Conservation (phyloP, 2,797 vertebrate genomes). For the Nothura maculosa region DNA sequence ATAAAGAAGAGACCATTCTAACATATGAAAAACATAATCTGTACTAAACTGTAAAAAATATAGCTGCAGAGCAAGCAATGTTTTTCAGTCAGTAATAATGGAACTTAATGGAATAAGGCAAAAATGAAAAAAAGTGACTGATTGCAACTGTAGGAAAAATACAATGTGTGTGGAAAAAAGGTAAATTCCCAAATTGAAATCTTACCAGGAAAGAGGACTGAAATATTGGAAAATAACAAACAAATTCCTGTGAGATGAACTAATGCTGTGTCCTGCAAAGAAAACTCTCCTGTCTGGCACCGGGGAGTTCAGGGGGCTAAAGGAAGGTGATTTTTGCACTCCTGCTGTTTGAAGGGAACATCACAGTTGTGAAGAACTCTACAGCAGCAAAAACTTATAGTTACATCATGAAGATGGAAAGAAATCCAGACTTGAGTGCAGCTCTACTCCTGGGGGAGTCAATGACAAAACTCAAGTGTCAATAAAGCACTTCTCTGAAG, state of each 20-base stretch:
- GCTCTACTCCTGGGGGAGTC: neutral
- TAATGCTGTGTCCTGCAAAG: conserved; percentile 2
- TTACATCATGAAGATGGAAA: neutral
- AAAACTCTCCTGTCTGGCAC: conserved; percentile 1
- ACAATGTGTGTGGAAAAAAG: neutral
- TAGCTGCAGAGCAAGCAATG: neutral
- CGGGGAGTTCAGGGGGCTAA: neutral
- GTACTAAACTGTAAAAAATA: neutral
- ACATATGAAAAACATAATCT: neutral
- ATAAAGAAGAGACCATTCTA: neutral
- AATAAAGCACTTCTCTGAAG: neutral
- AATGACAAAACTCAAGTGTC: neutral
- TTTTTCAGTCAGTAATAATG: neutral
- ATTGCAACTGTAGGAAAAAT: neutral
- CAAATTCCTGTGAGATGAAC: conserved; percentile 53
- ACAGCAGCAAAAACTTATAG: rapidly evolving
- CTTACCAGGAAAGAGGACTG: neutral
- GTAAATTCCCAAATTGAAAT: neutral
- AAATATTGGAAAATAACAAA: conserved; percentile 35
- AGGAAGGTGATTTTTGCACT: neutral
- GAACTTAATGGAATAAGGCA: neutral
- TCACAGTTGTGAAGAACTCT: neutral
- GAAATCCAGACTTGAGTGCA: neutral
- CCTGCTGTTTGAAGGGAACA: neutral
- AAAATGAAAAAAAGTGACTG: neutral